Evolutionary conservation across 2,888 invertebrate genomes (phyloP), one percentile per base, ranked within the genome.

Genomic region (Petrolisthes manimaculis): DNA sequence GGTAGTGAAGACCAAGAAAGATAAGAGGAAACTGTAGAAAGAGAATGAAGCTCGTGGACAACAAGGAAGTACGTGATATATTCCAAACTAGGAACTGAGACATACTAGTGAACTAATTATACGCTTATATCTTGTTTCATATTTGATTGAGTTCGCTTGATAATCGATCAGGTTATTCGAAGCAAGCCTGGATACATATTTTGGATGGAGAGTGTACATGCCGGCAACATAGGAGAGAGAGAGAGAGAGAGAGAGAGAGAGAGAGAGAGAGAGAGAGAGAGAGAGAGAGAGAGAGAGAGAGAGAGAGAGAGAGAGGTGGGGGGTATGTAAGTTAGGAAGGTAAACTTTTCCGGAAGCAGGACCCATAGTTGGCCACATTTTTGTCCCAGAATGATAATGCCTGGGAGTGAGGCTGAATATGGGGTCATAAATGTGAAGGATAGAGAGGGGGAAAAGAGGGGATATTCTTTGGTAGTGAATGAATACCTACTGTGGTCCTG

Each of bases 261-360:
- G 54, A 51, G 54, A 79, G 53, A 79, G 79, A 79, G 51, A 51
- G 79, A 53, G 79, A 37, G 69, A 9, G 12, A 24, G 37, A n/a
- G 54, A 79, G 21, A 53, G 79, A 53, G 54, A 51, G 54, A 79
- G 54, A 53, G 18, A 12, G 54, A 51, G 54, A 79, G 53, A 79
- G 79, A 79, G 51, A 51, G 79, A 53, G 79, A 37, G 79, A 79
- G 79, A 53, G 54, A 53, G 54, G 14, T 54, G 21, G 54, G 21
- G 55, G 54, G 54, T 53, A 21, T n/a, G 80, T 55, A n/a, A 56
- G 80, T 18, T 14, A 56, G 61, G 61, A 12, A 12, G 18, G 12
- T 61, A 12, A 61, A 61, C 61, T 61, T 61, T 61, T 61, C 18
- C 61, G 18, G 61, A 61, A 61, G 18, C 61, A 61, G 61, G 18